A percentile compares a stretch with the other conserved stretches of the same genome.
phyloP scores from a whole-genome alignment of 1,140 invertebrate species.

The Drosophila tropicalis region DNA sequence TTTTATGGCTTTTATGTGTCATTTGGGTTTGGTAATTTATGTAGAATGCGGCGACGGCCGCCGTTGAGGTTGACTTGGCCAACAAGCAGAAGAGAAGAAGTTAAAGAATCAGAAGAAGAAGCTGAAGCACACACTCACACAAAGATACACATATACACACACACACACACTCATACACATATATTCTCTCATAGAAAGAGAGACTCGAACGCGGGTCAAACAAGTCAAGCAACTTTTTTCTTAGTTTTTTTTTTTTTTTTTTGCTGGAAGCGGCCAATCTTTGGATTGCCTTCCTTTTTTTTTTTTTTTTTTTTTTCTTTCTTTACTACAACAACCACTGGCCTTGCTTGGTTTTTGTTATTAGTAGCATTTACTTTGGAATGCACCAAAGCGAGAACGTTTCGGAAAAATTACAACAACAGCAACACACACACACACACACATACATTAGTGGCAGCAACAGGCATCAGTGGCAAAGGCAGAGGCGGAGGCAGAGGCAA shows the following conservation, averaged over 20 bases:
- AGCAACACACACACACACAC: conserved; percentile 22
- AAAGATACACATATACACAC: conserved; percentile 16
- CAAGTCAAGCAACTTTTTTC: conserved; percentile 76
- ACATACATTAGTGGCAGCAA: conserved; percentile 3
- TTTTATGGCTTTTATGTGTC: conserved; percentile 57
- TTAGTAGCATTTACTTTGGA: conserved; percentile 81
- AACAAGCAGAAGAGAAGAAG: conserved; percentile 40
- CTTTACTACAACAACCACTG: conserved; percentile 54
- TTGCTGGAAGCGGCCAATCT: conserved; percentile 69
- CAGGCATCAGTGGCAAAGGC: conserved; percentile 36
- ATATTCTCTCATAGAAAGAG: conserved; percentile 21
- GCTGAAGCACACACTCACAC: conserved; percentile 51
- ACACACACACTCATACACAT: conserved; percentile 4
- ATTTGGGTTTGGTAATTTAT: conserved; percentile 61
- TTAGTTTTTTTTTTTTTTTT: conserved; percentile 52
- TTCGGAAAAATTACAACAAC: conserved; percentile 69
- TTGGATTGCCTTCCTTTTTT: conserved; percentile 75
- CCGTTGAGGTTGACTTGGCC: conserved; percentile 31
- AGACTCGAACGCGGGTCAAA: conserved; percentile 54
- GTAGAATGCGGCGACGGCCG: conserved; percentile 53
- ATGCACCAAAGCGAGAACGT: conserved; percentile 81
- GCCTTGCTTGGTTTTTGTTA: conserved; percentile 64
- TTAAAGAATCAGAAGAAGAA: conserved; percentile 36
- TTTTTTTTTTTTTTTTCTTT: conserved; percentile 53
- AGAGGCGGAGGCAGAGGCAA: conserved; percentile 27